Base-by-base conservation (phyloP, 2,113 vertebrate genomes). In the Aptenodytes forsteri region DNA sequence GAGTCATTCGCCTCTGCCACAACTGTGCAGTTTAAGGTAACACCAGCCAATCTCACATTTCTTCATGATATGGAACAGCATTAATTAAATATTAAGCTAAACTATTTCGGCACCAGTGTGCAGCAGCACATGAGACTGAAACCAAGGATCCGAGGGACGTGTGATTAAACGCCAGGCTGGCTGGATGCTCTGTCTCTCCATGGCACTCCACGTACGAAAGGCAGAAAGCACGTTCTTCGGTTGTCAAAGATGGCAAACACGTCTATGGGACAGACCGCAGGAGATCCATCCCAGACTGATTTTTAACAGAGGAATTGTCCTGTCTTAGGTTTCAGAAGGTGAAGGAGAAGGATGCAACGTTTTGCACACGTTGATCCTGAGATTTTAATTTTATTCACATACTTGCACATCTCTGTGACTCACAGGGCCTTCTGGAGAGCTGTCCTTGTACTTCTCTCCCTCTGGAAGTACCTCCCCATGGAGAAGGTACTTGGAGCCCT, bases 141-240 rank as follows among this genome's bases (percentile, higher is more conserved):
- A 6, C 10, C 61, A 36, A 21, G 71, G 75, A 65, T 32, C 61
- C 17, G 34, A 65, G 76, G 32, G 67, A 58, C 0, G 6, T 5
- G 71, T 10, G 85, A 52, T 2, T 17, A 16, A 66, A 23, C 67
- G 23, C 34, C 5, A 8, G 49, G 38, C 47, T 23, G 9, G 55
- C 40, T 27, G 72, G 67, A 6, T 12, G 32, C 61, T 73, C 83
- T 8, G 1, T 18, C 58, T 20, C 72, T 44, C 70, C 52, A 2
- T 0, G 12, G 59, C 44, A 11, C 6, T n/a, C 21, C n/a, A 7
- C 1, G 10, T 5, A 23, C 2, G 0, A 26, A n/a, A 54, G 46
- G 64, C 58, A 56, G 16, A 75, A 66, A 70, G 25, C 16, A 12
- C 3, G 1, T 32, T 46, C 62, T n/a, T 55, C 3, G 8, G 16